Percentiles rank a stretch among this genome's conserved stretches.
Evolutionary conservation across 2,888 invertebrate genomes (phyloP).

Genomic region (Mesorhabditis spiculigera): DNA sequence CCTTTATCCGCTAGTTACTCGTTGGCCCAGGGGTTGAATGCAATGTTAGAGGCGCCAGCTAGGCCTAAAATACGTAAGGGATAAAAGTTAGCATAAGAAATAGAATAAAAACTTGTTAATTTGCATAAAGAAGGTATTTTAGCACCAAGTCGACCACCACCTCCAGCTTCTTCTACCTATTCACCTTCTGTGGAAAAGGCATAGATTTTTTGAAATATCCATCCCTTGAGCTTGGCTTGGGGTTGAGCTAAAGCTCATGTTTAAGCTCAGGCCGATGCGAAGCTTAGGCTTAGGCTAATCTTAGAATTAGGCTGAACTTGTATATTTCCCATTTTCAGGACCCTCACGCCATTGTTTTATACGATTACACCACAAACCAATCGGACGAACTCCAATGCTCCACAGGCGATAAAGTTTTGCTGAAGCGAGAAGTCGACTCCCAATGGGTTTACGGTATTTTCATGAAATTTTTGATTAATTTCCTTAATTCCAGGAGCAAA

Average conservation of each 20-base stretch:
- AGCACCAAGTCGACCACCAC: neutral
- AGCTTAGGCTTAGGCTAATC: no score
- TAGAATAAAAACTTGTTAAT: neutral
- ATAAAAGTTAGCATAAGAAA: neutral
- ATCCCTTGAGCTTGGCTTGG: no score
- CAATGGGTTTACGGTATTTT: slow-evolving; percentile 47
- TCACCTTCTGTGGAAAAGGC: no score
- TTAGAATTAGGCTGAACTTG: neutral
- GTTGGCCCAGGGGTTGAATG: neutral
- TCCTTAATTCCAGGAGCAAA: slow-evolving; percentile 28
- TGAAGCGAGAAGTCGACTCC: slow-evolving; percentile 48
- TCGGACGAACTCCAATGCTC: slow-evolving; percentile 43
- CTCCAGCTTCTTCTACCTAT: neutral
- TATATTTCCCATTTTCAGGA: slow-evolving; percentile 9
- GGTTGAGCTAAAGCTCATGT: no score
- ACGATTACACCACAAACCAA: slow-evolving; percentile 40
- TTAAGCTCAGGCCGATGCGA: no score
- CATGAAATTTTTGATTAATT: neutral
- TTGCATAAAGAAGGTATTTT: neutral
- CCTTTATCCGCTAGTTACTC: neutral
- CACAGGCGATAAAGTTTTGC: slow-evolving; percentile 40
- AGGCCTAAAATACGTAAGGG: neutral
- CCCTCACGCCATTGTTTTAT: slow-evolving; percentile 35
- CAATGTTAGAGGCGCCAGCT: neutral
- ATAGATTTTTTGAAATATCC: no score